Percentiles rank a stretch among this genome's conserved stretches.
Conservation (phyloP, 1,140 invertebrate genomes). For the Prorops nasuta region DNA sequence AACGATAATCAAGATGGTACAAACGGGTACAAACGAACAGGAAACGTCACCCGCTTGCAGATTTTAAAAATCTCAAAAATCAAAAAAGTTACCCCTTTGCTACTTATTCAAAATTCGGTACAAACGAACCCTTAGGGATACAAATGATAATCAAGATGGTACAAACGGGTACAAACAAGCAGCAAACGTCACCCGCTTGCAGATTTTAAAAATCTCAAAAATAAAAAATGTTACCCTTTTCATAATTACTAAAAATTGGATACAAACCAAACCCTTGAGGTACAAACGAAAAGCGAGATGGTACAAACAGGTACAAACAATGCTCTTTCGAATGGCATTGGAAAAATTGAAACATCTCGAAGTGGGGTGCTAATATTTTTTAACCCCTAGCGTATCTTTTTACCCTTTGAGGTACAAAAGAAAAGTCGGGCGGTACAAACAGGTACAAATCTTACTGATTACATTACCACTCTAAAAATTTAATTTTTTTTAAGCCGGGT, state of each 20-base stretch:
- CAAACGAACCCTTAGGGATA: too few relatives aligned
- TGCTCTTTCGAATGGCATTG: neutral
- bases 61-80: too few relatives aligned
- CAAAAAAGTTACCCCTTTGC: too few relatives aligned
- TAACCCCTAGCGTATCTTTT: neutral
- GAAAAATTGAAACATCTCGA: neutral
- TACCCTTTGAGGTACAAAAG: neutral
- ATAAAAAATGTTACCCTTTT: neutral
- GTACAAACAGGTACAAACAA: neutral
- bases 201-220: neutral
- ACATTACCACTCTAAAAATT: neutral
- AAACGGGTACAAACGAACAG: too few relatives aligned
- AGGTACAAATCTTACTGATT: neutral
- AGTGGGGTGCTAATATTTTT: neutral
- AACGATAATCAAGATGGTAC: too few relatives aligned
- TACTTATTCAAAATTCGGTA: too few relatives aligned
- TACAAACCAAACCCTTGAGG: too few relatives aligned
- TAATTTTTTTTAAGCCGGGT: neutral
- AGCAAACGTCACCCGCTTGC: too few relatives aligned
- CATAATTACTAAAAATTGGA: neutral
- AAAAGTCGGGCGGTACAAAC: neutral
- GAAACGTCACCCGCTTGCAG: too few relatives aligned
- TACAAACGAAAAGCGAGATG: too few relatives aligned
- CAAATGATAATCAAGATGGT: too few relatives aligned
- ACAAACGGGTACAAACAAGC: too few relatives aligned